Base-by-base conservation (phyloP, 2,888 invertebrate species). In the Morinoia aosen region DNA sequence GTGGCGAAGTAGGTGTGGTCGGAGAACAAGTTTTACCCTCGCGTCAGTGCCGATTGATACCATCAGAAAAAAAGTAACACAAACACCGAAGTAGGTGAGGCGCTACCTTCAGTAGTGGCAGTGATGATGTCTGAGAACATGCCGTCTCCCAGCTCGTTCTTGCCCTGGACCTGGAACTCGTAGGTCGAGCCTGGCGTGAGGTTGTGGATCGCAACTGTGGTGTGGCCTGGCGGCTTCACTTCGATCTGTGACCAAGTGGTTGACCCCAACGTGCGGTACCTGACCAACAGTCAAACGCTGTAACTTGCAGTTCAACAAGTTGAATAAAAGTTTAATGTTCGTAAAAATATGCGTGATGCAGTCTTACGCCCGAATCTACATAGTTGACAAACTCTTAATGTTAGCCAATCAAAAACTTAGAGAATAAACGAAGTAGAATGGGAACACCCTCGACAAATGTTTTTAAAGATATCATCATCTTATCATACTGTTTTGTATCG, bases 91-190 rank as follows among this genome's bases (percentile, higher is more conserved):
- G 61, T 61, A 61, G 19, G 61, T 61, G 61, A 19, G 61, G 19
- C 61, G 61, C 76, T 76, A 96, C 96, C 96, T 96, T 96, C 95
- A 56, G 96, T 96, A 56, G 96, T 96, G 48, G 96, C 96, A 11
- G 96, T 96, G 64, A 96, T 95, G 76, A 96, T 98, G 97, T 99
- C 98, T 98, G 99, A 99, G 98, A 98, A 98, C 98, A 99, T 98
- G 96, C 99, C 99, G 97, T 99, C 99, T 96, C 99, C 99, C 96
- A 99, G 98, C 33, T 98, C 98, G 97, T 99, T 99, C 97, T 99
- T 98, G 96, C 99, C 99, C 97, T 99, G 98, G 96, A 99, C 99
- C 76, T 99, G 99, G 97, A 99, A 99, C 97, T 99, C 99, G 97
- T 99, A 99, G 96, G 98, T 98, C 90, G 99, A 99, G 97, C 98